Evolutionary conservation across 2,113 vertebrate genomes (phyloP).

Genomic region (Damaliscus lunatus): DNA sequence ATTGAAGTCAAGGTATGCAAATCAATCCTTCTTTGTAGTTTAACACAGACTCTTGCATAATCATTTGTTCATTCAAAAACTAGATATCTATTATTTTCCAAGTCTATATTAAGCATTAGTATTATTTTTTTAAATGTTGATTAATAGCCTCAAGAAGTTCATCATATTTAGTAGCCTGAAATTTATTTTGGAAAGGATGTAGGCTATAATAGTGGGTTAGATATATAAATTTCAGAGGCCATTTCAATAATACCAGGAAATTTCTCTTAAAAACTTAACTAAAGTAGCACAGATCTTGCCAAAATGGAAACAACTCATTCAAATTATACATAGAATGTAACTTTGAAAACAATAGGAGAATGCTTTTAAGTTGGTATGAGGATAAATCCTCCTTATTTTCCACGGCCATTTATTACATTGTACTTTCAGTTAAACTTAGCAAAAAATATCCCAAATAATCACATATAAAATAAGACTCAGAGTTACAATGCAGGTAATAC

Average conservation of each 20-base stretch:
- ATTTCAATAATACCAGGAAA: not conserved
- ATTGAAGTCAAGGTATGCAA: not conserved
- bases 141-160: not conserved
- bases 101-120: not conserved
- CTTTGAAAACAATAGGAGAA: not conserved
- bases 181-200: not conserved
- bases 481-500: no score
- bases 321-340: not conserved
- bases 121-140: not conserved
- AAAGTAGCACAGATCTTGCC: not conserved
- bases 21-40: not conserved
- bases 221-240: not conserved
- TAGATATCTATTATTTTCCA: not conserved
- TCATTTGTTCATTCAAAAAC: not conserved
- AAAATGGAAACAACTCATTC: not conserved
- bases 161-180: not conserved
- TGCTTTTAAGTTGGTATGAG: not conserved
- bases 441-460: not conserved
- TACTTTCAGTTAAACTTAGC: not conserved
- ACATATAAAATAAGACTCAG: not conserved
- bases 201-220: not conserved
- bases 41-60: not conserved
- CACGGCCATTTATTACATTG: not conserved
- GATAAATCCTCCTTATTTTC: not conserved
- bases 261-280: not conserved